These are phyloP conservation scores for Drosophila melanica DNA, from an alignment of 1,140 invertebrate species.

Conservation along the genomic window DNA sequence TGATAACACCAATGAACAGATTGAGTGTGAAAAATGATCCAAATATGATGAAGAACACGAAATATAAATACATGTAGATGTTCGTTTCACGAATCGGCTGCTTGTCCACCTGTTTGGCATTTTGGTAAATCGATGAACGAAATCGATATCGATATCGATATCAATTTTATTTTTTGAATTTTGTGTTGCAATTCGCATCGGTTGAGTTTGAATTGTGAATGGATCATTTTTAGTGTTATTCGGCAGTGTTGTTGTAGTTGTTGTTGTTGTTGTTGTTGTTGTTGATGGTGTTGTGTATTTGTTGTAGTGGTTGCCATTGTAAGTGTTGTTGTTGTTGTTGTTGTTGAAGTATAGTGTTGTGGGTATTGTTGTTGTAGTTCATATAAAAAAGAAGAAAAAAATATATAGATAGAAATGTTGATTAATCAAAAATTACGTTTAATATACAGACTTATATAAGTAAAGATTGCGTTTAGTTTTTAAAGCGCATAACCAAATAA, in stretches of 20 bases:
- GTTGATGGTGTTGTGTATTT: slow-evolving; percentile 33
- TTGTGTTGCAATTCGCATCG: too few relatives aligned
- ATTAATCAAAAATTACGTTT: slow-evolving; percentile 69
- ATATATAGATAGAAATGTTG: slow-evolving; percentile 72
- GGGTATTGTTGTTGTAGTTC: slow-evolving; percentile 45
- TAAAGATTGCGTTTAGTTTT: slow-evolving; percentile 33
- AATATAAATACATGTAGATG: slow-evolving; percentile 99
- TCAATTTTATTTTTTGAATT: slow-evolving; percentile 5
- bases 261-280: slow-evolving; percentile 35
- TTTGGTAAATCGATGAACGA: slow-evolving; percentile 14
- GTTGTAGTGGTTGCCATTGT: slow-evolving; percentile 47
- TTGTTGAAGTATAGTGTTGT: slow-evolving; percentile 56
- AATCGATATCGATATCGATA: slow-evolving; percentile 37
- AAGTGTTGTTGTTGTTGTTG: slow-evolving; percentile 47
- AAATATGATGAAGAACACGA: slow-evolving; percentile 98
- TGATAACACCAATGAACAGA: slow-evolving; percentile 99
- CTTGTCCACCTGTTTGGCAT: slow-evolving; percentile 88
- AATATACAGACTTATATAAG: slow-evolving; percentile 32
- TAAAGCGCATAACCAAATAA: slow-evolving; percentile 44
- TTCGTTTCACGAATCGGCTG: slow-evolving; percentile 97
- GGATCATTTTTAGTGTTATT: slow-evolving; percentile 80
- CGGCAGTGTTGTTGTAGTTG: slow-evolving; percentile 62
- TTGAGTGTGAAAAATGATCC: slow-evolving; percentile 99
- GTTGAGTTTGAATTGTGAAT: slow-evolving; percentile 47
- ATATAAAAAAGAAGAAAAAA: slow-evolving; percentile 79